Evolutionary conservation across 1,140 invertebrate species (phyloP).

Genomic region (Probaryconus sp.): DNA sequence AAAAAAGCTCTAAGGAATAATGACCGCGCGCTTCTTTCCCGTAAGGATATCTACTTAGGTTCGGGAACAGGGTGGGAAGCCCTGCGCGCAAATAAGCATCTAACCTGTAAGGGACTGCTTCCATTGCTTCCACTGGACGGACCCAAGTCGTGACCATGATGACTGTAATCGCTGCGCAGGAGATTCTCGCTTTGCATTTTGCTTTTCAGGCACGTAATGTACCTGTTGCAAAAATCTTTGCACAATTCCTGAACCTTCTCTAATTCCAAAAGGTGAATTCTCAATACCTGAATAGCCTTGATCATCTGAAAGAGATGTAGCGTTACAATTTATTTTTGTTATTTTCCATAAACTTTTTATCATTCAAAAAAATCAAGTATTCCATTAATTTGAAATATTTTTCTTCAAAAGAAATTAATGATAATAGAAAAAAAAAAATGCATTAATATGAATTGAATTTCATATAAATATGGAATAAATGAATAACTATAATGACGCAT

Average conservation of each 20-base stretch:
- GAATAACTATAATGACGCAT: too few species aligned
- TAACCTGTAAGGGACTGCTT: conserved; percentile 78
- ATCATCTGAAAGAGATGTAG: conserved; percentile 86
- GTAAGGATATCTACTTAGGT: conserved; percentile 75
- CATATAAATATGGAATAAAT: too few species aligned
- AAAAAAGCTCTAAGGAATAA: conserved; percentile 4
- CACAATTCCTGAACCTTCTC: conserved; percentile 98
- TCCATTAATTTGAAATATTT: too few species aligned
- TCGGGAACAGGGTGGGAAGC: conserved; percentile 65
- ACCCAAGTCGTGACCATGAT: conserved; percentile 79
- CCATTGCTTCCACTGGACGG: conserved; percentile 80
- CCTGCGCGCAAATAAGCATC: conserved; percentile 65
- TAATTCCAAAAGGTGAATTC: conserved; percentile 96
- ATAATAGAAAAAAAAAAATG: too few species aligned
- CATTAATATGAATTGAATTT: too few species aligned
- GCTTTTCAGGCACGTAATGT: conserved; percentile 96
- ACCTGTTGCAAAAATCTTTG: conserved; percentile 97
- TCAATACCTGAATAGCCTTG: conserved; percentile 96
- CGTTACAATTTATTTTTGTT: conserved; percentile 5
- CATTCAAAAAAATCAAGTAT: too few species aligned
- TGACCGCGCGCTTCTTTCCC: conserved; percentile 67
- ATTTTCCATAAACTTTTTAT: too few species aligned
- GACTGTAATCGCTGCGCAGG: conserved; percentile 85
- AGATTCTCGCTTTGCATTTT: conserved; percentile 98
- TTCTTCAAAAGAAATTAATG: too few species aligned